phyloP scores from a whole-genome alignment of 2,888 invertebrate species.

The Notodonta dromedarius region DNA sequence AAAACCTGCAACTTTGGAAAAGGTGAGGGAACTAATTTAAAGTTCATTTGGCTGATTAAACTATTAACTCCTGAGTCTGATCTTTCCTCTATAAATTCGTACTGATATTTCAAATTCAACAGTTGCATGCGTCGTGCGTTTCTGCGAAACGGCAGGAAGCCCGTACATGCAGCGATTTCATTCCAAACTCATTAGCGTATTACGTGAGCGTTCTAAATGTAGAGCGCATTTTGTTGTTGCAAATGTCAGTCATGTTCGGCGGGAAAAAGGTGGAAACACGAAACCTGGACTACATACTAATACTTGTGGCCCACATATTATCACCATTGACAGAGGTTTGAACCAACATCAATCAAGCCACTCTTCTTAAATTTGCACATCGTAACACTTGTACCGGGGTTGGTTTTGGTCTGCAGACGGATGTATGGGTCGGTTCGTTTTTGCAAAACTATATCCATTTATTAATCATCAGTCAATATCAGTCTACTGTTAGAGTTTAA shows the following conservation, averaged over 20 bases:
- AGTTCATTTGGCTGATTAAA: no score
- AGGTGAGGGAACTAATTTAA: no score
- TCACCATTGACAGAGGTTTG: background rate
- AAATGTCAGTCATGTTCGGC: slow-evolving; percentile 16
- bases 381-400: no score
- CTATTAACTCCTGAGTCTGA: no score
- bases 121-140: slow-evolving; percentile 37
- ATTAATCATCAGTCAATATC: no score
- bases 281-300: slow-evolving; percentile 5
- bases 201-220: slow-evolving; percentile 45
- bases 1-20: no score
- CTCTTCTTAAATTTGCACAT: background rate
- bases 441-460: no score
- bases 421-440: no score
- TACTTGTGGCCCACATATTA: background rate
- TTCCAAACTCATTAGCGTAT: slow-evolving; percentile 40
- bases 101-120: slow-evolving; percentile 26
- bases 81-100: no score
- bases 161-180: slow-evolving; percentile 40
- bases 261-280: slow-evolving; percentile 6
- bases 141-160: slow-evolving; percentile 60
- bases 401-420: no score
- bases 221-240: slow-evolving; percentile 28
- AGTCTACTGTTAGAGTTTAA: no score
- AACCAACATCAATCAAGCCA: background rate